These are phyloP conservation scores for Euglossa dilemma DNA, from an alignment of 1,140 invertebrate species.

Conservation along the genomic window DNA sequence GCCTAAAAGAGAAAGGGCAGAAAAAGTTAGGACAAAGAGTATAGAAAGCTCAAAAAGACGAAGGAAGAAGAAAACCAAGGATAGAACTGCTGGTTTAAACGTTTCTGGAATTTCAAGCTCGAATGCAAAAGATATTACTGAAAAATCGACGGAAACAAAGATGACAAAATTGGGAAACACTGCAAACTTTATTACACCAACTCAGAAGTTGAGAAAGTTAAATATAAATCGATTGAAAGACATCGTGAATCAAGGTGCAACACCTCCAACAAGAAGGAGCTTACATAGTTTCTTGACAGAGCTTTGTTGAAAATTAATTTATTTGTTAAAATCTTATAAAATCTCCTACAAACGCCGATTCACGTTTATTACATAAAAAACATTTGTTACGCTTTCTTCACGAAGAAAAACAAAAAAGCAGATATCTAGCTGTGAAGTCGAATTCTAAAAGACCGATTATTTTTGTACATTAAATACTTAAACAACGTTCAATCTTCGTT, in stretches of 20 bases:
- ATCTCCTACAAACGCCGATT: constrained; percentile 9
- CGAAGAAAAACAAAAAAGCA: constrained; percentile 12
- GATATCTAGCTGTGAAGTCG: not conserved
- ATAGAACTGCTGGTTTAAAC: constrained; percentile 77
- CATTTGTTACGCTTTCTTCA: not conserved
- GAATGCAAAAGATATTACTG: constrained; percentile 33
- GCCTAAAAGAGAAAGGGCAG: constrained; percentile 55
- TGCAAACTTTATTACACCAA: constrained; percentile 47
- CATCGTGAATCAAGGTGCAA: constrained; percentile 57
- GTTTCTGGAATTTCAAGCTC: constrained; percentile 55
- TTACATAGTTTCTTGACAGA: constrained; percentile 69
- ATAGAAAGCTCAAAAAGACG: constrained; percentile 37
- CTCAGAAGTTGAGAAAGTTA: constrained; percentile 64
- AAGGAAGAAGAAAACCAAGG: constrained; percentile 74
- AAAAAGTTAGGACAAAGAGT: not conserved
- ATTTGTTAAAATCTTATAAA: constrained; percentile 47
- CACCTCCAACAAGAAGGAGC: constrained; percentile 51
- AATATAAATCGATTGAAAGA: constrained; percentile 70
- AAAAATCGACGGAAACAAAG: not conserved
- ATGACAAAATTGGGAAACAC: not conserved
- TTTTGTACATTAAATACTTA: constrained; percentile 46
- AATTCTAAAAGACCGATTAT: constrained; percentile 2
- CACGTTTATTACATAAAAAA: constrained; percentile 26
- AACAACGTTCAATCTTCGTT: constrained; percentile 31
- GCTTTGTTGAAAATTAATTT: constrained; percentile 51